Evolutionary conservation across 2,888 invertebrate species (phyloP).

Genomic region (Leucophora obtusa): DNA sequence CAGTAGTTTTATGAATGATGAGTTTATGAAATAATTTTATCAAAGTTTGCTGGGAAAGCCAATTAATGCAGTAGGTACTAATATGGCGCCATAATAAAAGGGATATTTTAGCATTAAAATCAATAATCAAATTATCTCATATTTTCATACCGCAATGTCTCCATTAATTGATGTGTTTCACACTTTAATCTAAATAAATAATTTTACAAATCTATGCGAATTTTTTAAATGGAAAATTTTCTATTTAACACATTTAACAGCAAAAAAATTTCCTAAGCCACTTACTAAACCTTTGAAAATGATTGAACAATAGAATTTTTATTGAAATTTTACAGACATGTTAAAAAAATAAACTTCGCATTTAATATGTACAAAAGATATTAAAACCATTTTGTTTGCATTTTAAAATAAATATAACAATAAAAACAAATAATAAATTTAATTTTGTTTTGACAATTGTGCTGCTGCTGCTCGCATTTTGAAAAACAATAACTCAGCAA

Average conservation of each 20-base stretch:
- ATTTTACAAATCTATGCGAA: conserved; percentile 36
- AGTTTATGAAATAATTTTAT: too few species aligned
- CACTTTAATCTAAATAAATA: conserved; percentile 11
- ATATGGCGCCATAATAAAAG: too few species aligned
- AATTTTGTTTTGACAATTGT: conserved; percentile 47
- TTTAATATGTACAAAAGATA: conserved; percentile 12
- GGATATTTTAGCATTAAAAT: too few species aligned
- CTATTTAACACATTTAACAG: conserved; percentile 28
- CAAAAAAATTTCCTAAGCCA: conserved; percentile 14
- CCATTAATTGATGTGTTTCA: neutral
- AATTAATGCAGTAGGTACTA: too few species aligned
- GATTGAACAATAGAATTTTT: conserved; percentile 33
- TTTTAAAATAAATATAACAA: neutral
- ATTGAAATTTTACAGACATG: conserved; percentile 42
- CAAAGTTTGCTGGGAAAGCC: too few species aligned
- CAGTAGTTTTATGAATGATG: too few species aligned
- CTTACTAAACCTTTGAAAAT: conserved; percentile 12
- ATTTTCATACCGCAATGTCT: too few species aligned
- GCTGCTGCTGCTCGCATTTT: conserved; percentile 2
- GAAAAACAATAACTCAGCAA: neutral
- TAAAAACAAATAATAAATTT: conserved; percentile 29
- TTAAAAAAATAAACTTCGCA: conserved; percentile 18
- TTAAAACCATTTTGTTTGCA: conserved; percentile 34
- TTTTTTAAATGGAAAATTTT: conserved; percentile 36
- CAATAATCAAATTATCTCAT: too few species aligned